A percentile compares a stretch with the other conserved stretches of the same genome.
phyloP scores from a whole-genome alignment of 2,797 vertebrate genomes.

The Centroberyx gerrardi region DNA sequence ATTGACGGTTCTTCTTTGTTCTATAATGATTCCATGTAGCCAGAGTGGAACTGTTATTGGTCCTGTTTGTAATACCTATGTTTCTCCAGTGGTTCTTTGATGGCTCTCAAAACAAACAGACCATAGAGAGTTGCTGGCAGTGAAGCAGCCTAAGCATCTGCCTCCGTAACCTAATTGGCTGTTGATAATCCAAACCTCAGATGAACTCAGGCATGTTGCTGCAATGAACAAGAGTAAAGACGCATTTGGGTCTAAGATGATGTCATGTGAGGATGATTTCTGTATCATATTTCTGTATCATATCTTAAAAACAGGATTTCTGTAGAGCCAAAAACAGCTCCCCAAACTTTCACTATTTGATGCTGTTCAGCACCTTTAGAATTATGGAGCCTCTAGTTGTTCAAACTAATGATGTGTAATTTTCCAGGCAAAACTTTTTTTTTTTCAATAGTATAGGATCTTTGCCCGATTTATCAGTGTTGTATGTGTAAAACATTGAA shows the following conservation, averaged over 20 bases:
- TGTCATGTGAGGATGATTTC: slow-evolving; percentile 9
- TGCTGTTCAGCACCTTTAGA: slow-evolving; percentile 8
- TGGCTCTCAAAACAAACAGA: slow-evolving; percentile 38
- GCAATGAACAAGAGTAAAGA: slow-evolving; percentile 18
- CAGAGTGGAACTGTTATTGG: slow-evolving; percentile 10
- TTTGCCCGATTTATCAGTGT: no score
- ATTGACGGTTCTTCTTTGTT: slow-evolving; percentile 32
- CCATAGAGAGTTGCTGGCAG: background rate
- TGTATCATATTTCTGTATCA: no score
- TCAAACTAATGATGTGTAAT: background rate
- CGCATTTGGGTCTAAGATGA: background rate
- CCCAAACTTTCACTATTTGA: background rate
- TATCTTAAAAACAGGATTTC: slow-evolving; percentile 6
- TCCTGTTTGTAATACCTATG: slow-evolving; percentile 13
- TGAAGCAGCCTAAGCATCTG: slow-evolving; percentile 31
- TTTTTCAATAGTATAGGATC: no score
- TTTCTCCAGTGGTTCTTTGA: slow-evolving; percentile 26
- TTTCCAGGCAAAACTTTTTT: background rate
- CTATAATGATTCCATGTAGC: slow-evolving; percentile 2
- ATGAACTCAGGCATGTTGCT: slow-evolving; percentile 17
- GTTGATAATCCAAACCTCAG: slow-evolving; percentile 30
- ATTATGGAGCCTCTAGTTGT: background rate
- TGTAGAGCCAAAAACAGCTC: slow-evolving; percentile 11
- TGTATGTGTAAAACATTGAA: no score
- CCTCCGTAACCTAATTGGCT: slow-evolving; percentile 19